These are phyloP conservation scores for Rhopalosiphum nymphaeae DNA, from an alignment of 2,888 invertebrate species.

Conservation along the genomic window DNA sequence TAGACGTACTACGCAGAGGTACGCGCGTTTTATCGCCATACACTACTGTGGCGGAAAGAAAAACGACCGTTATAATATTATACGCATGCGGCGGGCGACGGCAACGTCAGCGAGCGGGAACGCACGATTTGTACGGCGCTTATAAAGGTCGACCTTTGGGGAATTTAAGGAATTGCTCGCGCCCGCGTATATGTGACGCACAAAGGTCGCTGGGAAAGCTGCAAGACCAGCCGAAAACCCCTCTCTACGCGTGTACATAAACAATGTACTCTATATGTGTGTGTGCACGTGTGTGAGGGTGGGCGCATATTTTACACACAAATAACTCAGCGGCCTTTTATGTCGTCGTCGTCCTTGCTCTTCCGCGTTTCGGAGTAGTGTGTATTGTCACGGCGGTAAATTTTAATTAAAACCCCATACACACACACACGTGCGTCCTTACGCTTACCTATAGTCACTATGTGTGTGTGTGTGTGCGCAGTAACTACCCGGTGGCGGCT, in stretches of 20 bases:
- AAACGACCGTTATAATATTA: background rate
- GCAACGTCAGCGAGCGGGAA: background rate
- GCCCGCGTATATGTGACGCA: background rate
- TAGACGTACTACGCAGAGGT: background rate
- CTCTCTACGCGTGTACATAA: background rate
- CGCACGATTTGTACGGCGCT: background rate
- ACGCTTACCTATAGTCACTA: background rate
- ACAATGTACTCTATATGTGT: background rate
- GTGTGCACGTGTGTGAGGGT: background rate
- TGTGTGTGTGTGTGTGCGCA: background rate
- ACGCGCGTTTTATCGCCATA: background rate
- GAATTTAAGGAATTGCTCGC: slow-evolving; percentile 34
- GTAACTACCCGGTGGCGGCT: background rate
- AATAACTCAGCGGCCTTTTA: slow-evolving; percentile 39
- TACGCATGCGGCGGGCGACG: background rate
- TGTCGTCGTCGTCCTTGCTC: slow-evolving; percentile 20
- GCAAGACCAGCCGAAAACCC: slow-evolving; percentile 32
- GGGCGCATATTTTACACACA: slow-evolving; percentile 30
- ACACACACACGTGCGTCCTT: background rate
- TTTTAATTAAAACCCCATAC: slow-evolving; percentile 50
- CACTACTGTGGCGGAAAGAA: background rate
- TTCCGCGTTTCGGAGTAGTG: background rate
- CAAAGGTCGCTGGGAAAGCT: slow-evolving; percentile 28
- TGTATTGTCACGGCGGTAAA: slow-evolving; percentile 47
- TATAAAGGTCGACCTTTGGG: slow-evolving; percentile 38